Base-by-base conservation (phyloP, 53 echinoderm and acorn worm species). In the Henricia sp. region DNA sequence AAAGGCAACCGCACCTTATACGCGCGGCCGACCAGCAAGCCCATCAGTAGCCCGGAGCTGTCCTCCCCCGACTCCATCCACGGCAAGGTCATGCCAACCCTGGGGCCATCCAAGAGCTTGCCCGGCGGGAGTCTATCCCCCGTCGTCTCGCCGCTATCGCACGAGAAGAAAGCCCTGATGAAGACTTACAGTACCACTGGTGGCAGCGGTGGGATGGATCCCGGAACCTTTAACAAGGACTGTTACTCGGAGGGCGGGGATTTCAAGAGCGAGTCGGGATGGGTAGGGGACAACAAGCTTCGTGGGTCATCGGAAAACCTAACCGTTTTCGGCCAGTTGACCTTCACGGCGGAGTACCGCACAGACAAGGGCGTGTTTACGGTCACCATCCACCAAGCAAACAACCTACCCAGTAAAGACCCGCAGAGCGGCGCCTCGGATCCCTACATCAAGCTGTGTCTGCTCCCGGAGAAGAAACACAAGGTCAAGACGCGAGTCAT, bases 391-490 rank as follows among this genome's bases (percentile, higher is more conserved):
- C 99, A 99, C 82, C 86, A 86, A 48, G 99, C 99, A 13, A 78
- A 88, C 44, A 88, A 89, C 53, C 87, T 99, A 28, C 99, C 99
- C 32, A 85, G 87, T 53, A 94, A 92, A 70, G 96, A 96, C 62
- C 89, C 91, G 1, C 86, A 86, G 53, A 91, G 89, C 70, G 92
- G 94, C 37, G 90, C 94, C 38, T 92, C 99, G 3, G 99, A 99
- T 68, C 99, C 99, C 27, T 99, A 99, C 82, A 91, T 99, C 70
- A 99, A 99, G 94, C 89, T 99, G 16, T 99, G 94, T 68, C 89
- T 99, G 41, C 89, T 99, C 14, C 99, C 99, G 25, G 99, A 99
- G 78, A 99, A 99, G 91, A 99, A 99, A 58, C 99, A 99, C 82
- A 99, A 99, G 84, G 99, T 99, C 19, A 99, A 99, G 87, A 99